phyloP scores from a whole-genome alignment of 2,888 invertebrate genomes.

The Charanyca ferruginea region DNA sequence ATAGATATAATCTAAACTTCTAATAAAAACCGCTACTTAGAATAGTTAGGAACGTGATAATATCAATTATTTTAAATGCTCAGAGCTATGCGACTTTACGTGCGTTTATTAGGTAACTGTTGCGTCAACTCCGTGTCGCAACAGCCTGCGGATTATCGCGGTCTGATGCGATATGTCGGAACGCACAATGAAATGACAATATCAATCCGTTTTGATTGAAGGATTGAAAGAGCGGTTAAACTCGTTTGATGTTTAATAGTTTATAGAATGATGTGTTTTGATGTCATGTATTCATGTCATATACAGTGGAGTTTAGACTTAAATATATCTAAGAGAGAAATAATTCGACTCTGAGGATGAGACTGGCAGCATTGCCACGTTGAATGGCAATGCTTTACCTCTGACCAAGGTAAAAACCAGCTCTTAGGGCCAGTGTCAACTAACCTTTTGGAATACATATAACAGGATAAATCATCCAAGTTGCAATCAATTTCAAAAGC shows the following conservation, averaged over 20 bases:
- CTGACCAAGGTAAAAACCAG: slow-evolving; percentile 1
- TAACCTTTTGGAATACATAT: too few species aligned
- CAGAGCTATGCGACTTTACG: slow-evolving; percentile 43
- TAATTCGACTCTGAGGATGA: too few species aligned
- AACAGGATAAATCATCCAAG: too few species aligned
- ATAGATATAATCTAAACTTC: slow-evolving; percentile 38
- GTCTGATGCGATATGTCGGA: slow-evolving; percentile 46
- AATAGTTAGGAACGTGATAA: slow-evolving; percentile 58
- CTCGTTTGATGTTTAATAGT: slow-evolving; percentile 27
- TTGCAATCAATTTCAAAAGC: too few species aligned
- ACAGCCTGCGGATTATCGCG: slow-evolving; percentile 44
- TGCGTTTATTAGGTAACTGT: slow-evolving; percentile 40
- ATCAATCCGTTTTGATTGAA: slow-evolving; percentile 36
- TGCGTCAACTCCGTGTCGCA: slow-evolving; percentile 46
- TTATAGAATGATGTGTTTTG: slow-evolving; percentile 1
- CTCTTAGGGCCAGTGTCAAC: too few species aligned
- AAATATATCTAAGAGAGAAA: neutral
- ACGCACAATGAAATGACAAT: slow-evolving; percentile 41
- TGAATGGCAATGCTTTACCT: too few species aligned
- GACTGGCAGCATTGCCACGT: too few species aligned
- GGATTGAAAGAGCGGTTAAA: slow-evolving; percentile 25
- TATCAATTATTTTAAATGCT: slow-evolving; percentile 47
- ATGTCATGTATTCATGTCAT: slow-evolving; percentile 14
- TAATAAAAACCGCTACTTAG: slow-evolving; percentile 39
- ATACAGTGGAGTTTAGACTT: neutral